Percentiles rank a stretch among this genome's conserved stretches.
Evolutionary conservation across 2,113 vertebrate species (phyloP).

Genomic region (Forbesichthys papilliferus): DNA sequence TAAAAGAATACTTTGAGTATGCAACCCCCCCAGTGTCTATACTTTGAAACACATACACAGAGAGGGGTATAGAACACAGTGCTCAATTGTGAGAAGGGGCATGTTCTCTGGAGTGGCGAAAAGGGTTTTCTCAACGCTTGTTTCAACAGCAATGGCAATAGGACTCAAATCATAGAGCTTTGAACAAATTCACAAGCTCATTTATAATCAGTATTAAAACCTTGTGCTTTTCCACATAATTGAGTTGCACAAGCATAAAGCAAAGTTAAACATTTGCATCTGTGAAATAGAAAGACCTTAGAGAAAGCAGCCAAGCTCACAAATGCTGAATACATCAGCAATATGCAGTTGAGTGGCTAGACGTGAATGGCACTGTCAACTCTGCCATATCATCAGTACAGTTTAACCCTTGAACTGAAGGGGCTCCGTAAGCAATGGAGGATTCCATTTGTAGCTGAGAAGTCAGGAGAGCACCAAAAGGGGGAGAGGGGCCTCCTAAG

Average conservation of each 20-base stretch:
- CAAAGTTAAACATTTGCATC: too few relatives aligned
- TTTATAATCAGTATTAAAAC: too few relatives aligned
- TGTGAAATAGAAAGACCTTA: background rate
- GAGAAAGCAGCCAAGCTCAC: background rate
- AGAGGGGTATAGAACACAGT: background rate
- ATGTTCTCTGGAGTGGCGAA: too few relatives aligned
- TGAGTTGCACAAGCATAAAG: too few relatives aligned
- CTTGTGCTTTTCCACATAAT: too few relatives aligned
- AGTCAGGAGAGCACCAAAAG: constrained; percentile 45
- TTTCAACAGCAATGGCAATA: too few relatives aligned
- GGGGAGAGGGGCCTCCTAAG: constrained; percentile 54
- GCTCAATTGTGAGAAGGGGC: too few relatives aligned
- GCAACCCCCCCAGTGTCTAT: background rate
- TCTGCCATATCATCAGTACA: constrained; percentile 30
- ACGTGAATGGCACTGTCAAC: constrained; percentile 10
- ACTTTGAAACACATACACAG: background rate
- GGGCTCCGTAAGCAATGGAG: constrained; percentile 58
- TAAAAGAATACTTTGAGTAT: too few relatives aligned
- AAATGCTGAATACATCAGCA: background rate
- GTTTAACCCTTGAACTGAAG: constrained; percentile 54
- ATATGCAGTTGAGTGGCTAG: background rate
- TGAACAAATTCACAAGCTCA: too few relatives aligned
- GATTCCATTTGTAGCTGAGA: constrained; percentile 58
- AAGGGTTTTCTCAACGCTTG: too few relatives aligned
- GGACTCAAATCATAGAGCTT: too few relatives aligned